Base-by-base conservation (phyloP, 2,888 invertebrate genomes). In the Ceriagrion tenellum region DNA sequence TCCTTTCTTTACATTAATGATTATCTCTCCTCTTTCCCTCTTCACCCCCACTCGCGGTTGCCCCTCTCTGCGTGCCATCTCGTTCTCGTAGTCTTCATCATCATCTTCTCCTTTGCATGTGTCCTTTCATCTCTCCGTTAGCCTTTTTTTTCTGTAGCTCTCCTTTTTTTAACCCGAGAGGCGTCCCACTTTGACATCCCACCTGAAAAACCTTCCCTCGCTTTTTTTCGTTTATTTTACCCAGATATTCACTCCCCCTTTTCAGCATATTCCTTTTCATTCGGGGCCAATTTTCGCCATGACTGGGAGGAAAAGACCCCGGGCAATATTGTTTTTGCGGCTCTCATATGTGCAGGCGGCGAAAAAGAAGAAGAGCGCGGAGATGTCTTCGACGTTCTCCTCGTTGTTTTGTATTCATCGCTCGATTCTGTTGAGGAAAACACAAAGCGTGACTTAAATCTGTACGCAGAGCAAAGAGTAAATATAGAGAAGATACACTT, bases 1-100 rank as follows among this genome's bases (percentile, higher is more conserved):
- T 69, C n/a, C n/a, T 26, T 69, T 69, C 69, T 69, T 69, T n/a
- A 69, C 69, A 69, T 69, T 69, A 69, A 69, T 69, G 69, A 69
- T 69, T n/a, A 69, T n/a, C 69, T 69, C 69, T 69, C n/a, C 23
- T 8, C 47, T 47, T 47, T 47, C 47, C 47, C 47, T 8, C 47
- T 69, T 26, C n/a, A 26, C 69, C 0, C n/a, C 4, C 26, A 23
- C 26, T 69, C 69, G 4, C 8, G 47, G 47, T 47, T 2, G 69
- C 20, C 13, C n/a, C 69, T n/a, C 12, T n/a, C 8, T 69, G 69
- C 26, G 47, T 4, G 69, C 8, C 26, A n/a, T 63, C 23, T 26
- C 69, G n/a, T 69, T 69, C n/a, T 69, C 26, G n/a, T 8, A 10
- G 4, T n/a, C n/a, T 69, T 10, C n/a, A 69, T 69, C 69, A n/a